phyloP scores from a whole-genome alignment of 2,797 vertebrate genomes.

The Fistularia tabacaria region DNA sequence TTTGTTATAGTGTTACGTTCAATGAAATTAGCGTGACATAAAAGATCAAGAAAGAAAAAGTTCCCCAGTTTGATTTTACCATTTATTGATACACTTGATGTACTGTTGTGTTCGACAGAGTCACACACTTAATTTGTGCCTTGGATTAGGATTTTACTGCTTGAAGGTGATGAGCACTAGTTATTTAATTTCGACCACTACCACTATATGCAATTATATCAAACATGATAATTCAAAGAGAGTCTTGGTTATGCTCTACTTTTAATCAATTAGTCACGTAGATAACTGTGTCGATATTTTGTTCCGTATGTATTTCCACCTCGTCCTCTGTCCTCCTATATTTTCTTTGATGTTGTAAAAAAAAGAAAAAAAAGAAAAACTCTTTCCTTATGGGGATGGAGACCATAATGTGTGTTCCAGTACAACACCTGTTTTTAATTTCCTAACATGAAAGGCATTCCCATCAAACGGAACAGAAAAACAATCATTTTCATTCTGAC shows the following conservation, averaged over 20 bases:
- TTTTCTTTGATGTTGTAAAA: slow-evolving; percentile 87
- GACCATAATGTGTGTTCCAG: slow-evolving; percentile 85
- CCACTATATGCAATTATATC: background rate
- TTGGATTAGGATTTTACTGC: background rate
- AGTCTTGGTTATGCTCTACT: slow-evolving; percentile 8
- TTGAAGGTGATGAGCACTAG: background rate
- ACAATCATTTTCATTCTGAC: slow-evolving; percentile 85
- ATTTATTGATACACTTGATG: background rate
- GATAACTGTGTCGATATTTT: slow-evolving; percentile 34
- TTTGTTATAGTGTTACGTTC: background rate
- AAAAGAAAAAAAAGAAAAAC: slow-evolving; percentile 74
- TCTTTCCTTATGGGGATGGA: slow-evolving; percentile 78
- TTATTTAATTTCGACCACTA: no score
- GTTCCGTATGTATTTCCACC: slow-evolving; percentile 47
- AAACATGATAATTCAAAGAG: slow-evolving; percentile 3
- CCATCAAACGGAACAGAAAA: slow-evolving; percentile 91
- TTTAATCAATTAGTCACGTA: slow-evolving; percentile 25
- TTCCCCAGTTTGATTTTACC: background rate
- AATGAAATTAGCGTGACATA: no score
- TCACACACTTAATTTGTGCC: background rate
- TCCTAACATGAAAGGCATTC: slow-evolving; percentile 94
- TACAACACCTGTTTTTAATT: slow-evolving; percentile 93
- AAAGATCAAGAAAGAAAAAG: background rate
- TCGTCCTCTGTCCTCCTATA: slow-evolving; percentile 61
- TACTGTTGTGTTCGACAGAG: background rate